Percentiles rank a stretch among this genome's conserved stretches.
Evolutionary conservation across 2,113 vertebrate genomes (phyloP).

Genomic region (Prinia subflava): DNA sequence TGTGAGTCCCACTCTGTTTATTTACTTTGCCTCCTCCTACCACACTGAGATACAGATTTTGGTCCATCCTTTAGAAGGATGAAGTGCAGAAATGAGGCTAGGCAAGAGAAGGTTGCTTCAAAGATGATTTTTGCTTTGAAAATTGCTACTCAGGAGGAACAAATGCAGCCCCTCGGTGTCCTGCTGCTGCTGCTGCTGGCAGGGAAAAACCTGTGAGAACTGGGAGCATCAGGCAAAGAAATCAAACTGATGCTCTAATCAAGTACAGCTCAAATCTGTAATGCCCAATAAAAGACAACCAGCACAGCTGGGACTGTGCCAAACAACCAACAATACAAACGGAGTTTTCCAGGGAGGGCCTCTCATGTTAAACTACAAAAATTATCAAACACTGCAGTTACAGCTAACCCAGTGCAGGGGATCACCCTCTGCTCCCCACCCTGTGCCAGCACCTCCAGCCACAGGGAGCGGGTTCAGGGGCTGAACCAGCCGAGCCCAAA

Average conservation of each 20-base stretch:
- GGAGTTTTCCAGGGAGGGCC: neutral
- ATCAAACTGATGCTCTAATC: slow-evolving; percentile 9
- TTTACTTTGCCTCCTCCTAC: neutral
- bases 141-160: neutral
- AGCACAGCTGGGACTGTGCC: neutral
- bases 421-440: neutral
- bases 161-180: neutral
- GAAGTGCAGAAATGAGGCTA: neutral
- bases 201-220: neutral
- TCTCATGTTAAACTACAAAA: neutral
- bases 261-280: neutral
- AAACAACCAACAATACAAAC: neutral
- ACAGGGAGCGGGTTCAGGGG: neutral
- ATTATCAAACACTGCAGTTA: neutral
- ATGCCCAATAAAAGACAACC: neutral
- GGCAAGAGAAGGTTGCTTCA: neutral
- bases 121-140: neutral
- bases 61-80: neutral
- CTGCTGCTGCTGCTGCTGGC: slow-evolving; percentile 2
- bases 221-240: neutral
- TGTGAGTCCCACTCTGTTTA: neutral
- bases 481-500: neutral
- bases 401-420: neutral
- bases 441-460: neutral
- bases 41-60: neutral